Conservation (phyloP, 1,140 invertebrate genomes). For the Drosophila hydei region DNA sequence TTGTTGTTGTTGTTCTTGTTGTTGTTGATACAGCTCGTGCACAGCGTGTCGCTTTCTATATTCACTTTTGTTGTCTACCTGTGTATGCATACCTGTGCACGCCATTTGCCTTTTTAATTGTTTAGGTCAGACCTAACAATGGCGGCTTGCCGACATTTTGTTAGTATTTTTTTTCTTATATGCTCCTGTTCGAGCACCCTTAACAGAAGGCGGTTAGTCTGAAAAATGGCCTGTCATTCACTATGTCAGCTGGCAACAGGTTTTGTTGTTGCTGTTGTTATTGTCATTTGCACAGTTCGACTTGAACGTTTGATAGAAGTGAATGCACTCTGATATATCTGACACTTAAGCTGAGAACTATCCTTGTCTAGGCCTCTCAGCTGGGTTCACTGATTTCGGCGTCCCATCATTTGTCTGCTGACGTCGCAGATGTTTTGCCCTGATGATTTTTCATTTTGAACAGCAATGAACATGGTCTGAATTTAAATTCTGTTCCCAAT, state of each 20-base stretch:
- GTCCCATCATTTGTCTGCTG: constrained; percentile 70
- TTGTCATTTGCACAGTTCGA: constrained; percentile 6
- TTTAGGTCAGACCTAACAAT: constrained; percentile 57
- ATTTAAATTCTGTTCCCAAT: constrained; percentile 6
- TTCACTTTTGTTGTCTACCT: constrained; percentile 13
- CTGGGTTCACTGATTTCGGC: constrained; percentile 48
- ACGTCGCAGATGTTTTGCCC: constrained; percentile 37
- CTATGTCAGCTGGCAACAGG: constrained; percentile 52
- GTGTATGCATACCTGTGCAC: constrained; percentile 14
- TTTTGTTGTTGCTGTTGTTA: constrained; percentile 36
- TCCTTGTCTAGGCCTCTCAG: background rate
- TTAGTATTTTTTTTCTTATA: constrained; percentile 10
- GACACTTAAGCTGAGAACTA: background rate
- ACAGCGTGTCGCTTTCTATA: constrained; percentile 40
- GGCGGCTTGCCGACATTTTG: constrained; percentile 19
- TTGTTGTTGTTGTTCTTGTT: constrained; percentile 17
- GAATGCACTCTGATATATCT: constrained; percentile 14
- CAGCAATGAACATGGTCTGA: constrained; percentile 15
- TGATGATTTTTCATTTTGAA: constrained; percentile 54
- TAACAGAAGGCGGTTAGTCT: constrained; percentile 1
- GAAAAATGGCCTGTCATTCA: constrained; percentile 37
- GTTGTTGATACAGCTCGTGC: constrained; percentile 1
- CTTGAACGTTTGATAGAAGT: background rate
- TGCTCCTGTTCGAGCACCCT: constrained; percentile 27
- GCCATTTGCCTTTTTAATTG: constrained; percentile 76